A percentile compares a stretch with the other conserved stretches of the same genome.
Evolutionary conservation across 2,113 vertebrate species (phyloP).

Genomic region (Gobio gobio): DNA sequence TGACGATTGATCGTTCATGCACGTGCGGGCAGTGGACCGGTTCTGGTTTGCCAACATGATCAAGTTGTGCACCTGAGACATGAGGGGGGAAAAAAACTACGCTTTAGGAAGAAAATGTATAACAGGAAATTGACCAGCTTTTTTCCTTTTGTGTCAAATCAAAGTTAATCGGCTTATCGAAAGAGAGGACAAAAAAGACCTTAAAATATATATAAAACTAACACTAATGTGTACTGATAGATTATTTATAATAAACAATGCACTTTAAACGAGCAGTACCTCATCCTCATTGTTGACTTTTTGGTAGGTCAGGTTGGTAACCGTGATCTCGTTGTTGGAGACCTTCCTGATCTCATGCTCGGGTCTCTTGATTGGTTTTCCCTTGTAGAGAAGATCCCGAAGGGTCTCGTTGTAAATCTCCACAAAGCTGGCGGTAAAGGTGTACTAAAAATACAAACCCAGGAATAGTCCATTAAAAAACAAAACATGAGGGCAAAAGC

Average conservation of each 20-base stretch:
- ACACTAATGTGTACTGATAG: too few relatives aligned
- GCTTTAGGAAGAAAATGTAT: too few relatives aligned
- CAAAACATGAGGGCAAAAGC: not conserved
- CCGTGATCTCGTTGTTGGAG: slow-evolving; percentile 60
- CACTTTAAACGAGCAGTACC: slow-evolving; percentile 55
- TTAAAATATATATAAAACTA: too few relatives aligned
- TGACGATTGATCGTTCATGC: slow-evolving; percentile 90
- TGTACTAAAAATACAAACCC: slow-evolving; percentile 66
- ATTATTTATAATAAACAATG: too few relatives aligned
- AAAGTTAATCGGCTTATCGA: too few relatives aligned
- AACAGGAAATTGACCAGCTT: too few relatives aligned
- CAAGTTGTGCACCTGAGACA: slow-evolving; percentile 83
- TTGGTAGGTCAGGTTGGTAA: slow-evolving; percentile 75
- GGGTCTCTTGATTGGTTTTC: slow-evolving; percentile 73
- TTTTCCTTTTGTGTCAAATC: too few relatives aligned
- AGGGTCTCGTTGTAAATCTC: slow-evolving; percentile 96
- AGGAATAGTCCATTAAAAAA: not conserved
- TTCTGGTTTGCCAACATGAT: slow-evolving; percentile 88
- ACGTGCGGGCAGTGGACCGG: slow-evolving; percentile 88
- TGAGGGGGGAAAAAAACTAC: not conserved
- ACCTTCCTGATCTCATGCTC: slow-evolving; percentile 76
- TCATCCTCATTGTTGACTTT: slow-evolving; percentile 72
- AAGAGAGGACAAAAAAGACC: too few relatives aligned
- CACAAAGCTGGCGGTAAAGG: slow-evolving; percentile 84
- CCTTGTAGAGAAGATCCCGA: slow-evolving; percentile 77